Conservation (phyloP, 2,113 vertebrate genomes). For the Pelusios castaneus region DNA sequence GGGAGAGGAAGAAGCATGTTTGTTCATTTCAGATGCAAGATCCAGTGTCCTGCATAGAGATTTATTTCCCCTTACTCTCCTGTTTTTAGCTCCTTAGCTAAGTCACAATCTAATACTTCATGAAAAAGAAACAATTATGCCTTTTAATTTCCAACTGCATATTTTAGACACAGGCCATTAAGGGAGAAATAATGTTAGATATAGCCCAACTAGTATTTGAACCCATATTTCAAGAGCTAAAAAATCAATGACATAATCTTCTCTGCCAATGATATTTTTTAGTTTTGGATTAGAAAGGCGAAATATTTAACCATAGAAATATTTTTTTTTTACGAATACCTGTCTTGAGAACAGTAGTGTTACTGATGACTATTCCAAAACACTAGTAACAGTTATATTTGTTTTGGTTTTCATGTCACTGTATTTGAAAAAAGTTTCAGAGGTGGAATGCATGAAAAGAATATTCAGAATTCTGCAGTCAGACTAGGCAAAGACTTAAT, state of each 20-base stretch:
- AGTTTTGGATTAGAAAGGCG: not conserved
- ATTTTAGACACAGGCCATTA: not conserved
- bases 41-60: not conserved
- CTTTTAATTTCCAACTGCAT: not conserved
- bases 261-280: not conserved
- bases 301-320: not conserved
- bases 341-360: not conserved
- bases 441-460: not conserved
- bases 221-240: not conserved
- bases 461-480: not conserved
- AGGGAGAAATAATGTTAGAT: not conserved
- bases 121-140: not conserved
- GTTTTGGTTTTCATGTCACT: slow-evolving; percentile 5
- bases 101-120: not conserved
- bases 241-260: not conserved
- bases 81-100: not conserved
- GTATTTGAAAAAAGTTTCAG: slow-evolving; percentile 18
- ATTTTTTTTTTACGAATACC: not conserved
- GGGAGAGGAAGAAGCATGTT: too few species aligned
- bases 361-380: not conserved
- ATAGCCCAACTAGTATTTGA: not conserved
- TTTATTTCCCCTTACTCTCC: not conserved
- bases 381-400: not conserved
- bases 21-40: not conserved
- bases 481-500: not conserved